Evolutionary conservation across 2,888 invertebrate genomes (phyloP), one percentile per base, ranked within the genome.

Genomic region (Caenorhabditis sp.): DNA sequence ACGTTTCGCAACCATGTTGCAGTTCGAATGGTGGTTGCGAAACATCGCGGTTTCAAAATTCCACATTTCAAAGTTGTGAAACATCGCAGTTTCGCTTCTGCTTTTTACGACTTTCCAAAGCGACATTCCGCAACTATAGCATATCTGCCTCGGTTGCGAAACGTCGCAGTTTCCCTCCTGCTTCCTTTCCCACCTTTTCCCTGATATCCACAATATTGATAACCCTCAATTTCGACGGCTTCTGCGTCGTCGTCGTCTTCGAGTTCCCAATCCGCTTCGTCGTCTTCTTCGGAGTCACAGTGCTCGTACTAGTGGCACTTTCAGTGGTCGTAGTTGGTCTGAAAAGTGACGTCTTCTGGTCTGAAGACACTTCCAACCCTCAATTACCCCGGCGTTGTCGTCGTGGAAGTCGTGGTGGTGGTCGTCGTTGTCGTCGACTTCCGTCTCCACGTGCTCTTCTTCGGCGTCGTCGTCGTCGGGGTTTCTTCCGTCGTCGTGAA

Each of bases 191-290:
- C 51, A 70, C 79, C 71, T 79, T 79, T 15, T 79, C 71, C 13
- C 79, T 65, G 55, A 79, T 79, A 53, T 79, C 71, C 0, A 79
- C 79, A 60, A 79, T 79, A 47, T 79, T 79, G 26, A 79, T 80
- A 4, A 68, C 68, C 51, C 68, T 9, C 2, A 51, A 37, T 55
- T 69, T 76, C 26, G 74, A 56, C 20, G 78, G 64, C 20, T 55
- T 56, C 9, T 67, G 37, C 53, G 72, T 80, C 15, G 72, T 72
- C 47, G 60, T 44, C 9, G 11, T 60, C 35, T 56, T 50, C 26
- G 24, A 13, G 1, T 53, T 55, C 3, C 68, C 68, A 37, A 68
- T 68, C 55, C 68, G 44, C 32, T 68, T 67, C 11, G 53, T 71
- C 8, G 51, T 35, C 13, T 50, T 68, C 35, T 40, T 76, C 22